Base-by-base conservation (phyloP, 2,113 vertebrate species). In the Aramus guarauna region DNA sequence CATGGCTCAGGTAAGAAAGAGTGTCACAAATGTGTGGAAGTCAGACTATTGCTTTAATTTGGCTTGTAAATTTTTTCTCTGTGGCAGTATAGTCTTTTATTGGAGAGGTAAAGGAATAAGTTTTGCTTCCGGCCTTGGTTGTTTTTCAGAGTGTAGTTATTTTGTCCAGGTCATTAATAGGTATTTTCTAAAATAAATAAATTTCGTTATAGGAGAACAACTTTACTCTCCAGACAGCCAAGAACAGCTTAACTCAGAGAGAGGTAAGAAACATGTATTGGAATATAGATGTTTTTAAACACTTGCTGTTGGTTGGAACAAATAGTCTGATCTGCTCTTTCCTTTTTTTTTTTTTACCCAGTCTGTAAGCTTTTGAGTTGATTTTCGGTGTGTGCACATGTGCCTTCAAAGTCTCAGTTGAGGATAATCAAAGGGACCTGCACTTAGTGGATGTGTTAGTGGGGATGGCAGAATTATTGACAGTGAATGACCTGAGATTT, bases 151-250 rank as follows among this genome's bases (percentile, higher is more conserved):
- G 9, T 26, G 26, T 32, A 56, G 22, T 64, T 82, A 26, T 24
- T 83, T 80, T 86, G 86, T 32, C 32, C 32, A 45, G 37, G 6
- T 43, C 9, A 39, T 45, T 91, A 91, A 79, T 27, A 45, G 11
- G 6, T 50, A 69, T 66, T 75, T 86, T 71, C 11, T 86, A 83
- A 92, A 66, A 60, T 16, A 63, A 77, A 52, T 37, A 34, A 1
- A 53, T 83, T 71, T 92, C 0, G 4, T 91, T 83, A 7, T 13
- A 93, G 82, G 30, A 66, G n/a, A 67, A 58, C 3, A 1, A 23
- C 41, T 75, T 66, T 15, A 1, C 43, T 0, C 2, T 77, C 8
- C 1, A 8, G 18, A 29, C 6, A 13, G 3, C 18, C 19, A 69
- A 37, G 48, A 79, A 45, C 43, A n/a, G 29, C 24, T 9, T 62